Evolutionary conservation across 2,888 invertebrate genomes (phyloP), one percentile per base, ranked within the genome.

Genomic region (Brenthis daphne): DNA sequence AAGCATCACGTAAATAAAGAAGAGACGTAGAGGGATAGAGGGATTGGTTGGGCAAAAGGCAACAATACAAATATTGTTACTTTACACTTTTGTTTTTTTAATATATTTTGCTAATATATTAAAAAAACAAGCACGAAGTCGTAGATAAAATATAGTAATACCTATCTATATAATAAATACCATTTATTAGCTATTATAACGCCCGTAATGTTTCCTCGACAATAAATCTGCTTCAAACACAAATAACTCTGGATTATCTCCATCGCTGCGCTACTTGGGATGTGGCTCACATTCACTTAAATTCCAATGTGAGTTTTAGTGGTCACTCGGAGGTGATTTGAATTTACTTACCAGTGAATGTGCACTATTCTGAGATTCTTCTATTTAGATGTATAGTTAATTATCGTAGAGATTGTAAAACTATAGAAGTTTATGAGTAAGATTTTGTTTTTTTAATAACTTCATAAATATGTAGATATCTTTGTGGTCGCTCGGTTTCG

Each of bases 271-370:
- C 76, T 75, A 78, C 78, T 78, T 79, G 77, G 76, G 77, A 81
- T 80, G 78, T 79, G 76, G 76, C 80, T 79, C 79, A 77, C 80
- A 81, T 75, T 72, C 75, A 76, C 78, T 79, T 73, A 80, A 83
- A 85, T 85, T 85, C 85, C 84, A 67, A 79, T 79, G 83, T 82
- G 81, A 83, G 80, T 80, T 80, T 77, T 79, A 79, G 77, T 81
- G 80, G 78, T 77, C 79, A 79, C 73, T 77, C 71, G 74, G 63
- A 76, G 76, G 72, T 73, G 75, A 76, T 78, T 78, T 79, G 80
- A 78, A 79, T 79, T 74, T 76, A 75, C 75, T 69, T 57, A 69
- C 63, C 60, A 24, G 70, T 73, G 65, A 65, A 53, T 60, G 73
- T 73, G 29, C 58, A 24, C 53, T 70, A 68, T 68, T 68, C 57